These are phyloP conservation scores for Tenrec ecaudatus DNA, from an alignment of 2,113 vertebrate genomes.

Conservation along the genomic window DNA sequence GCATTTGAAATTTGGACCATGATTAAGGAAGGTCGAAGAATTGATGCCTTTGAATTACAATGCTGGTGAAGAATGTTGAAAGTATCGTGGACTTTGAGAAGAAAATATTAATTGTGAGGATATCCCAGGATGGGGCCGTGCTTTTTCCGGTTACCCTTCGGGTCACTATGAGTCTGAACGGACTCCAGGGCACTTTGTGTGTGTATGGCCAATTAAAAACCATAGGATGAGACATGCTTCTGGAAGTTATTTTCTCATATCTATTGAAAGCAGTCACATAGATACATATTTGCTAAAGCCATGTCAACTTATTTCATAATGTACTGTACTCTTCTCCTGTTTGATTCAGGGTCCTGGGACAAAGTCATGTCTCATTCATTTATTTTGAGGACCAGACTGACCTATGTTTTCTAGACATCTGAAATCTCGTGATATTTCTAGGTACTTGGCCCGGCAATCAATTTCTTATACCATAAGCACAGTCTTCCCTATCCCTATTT, in stretches of 20 bases:
- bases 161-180: no score
- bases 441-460: neutral
- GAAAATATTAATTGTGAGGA: no score
- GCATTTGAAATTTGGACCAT: no score
- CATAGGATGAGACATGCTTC: neutral
- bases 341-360: no score
- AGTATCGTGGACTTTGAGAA: no score
- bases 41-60: no score
- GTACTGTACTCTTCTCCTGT: neutral
- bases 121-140: no score
- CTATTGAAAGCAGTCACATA: neutral
- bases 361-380: neutral
- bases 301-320: neutral
- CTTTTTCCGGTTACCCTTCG: no score
- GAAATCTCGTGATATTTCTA: neutral
- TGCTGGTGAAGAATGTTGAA: no score
- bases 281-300: neutral
- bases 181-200: no score
- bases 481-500: no score
- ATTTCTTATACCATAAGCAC: neutral
- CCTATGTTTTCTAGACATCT: neutral
- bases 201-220: neutral
- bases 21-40: no score
- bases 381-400: neutral
- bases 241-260: neutral